A percentile compares a stretch with the other conserved stretches of the same genome.
These are phyloP conservation scores for Bolborhynchus lineola DNA, from an alignment of 2,113 vertebrate genomes.

Conservation along the genomic window DNA sequence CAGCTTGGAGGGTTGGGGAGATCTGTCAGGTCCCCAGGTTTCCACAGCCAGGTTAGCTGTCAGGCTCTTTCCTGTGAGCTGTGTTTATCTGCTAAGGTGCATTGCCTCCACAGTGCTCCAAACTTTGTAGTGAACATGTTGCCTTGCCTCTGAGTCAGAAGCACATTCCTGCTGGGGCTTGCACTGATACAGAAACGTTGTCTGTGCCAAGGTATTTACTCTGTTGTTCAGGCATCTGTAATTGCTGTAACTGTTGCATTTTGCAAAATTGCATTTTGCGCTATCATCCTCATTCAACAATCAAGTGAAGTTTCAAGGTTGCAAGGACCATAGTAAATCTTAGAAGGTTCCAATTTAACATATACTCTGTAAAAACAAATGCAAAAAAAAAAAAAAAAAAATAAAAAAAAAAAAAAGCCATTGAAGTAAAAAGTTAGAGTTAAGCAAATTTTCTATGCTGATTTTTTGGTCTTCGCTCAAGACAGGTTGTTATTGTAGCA, in stretches of 20 bases:
- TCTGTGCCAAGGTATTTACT: neutral
- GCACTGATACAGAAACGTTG: neutral
- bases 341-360: neutral
- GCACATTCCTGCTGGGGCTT: slow-evolving; percentile 10
- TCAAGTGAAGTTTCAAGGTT: neutral
- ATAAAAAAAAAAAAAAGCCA: too few relatives aligned
- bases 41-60: neutral
- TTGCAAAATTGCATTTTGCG: neutral
- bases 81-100: neutral
- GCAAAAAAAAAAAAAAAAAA: neutral
- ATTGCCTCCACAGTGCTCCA: neutral
- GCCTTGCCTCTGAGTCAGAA: neutral
- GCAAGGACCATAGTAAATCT: neutral
- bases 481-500: neutral
- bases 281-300: neutral
- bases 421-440: too few relatives aligned
- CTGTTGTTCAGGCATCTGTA: neutral
- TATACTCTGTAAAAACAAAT: neutral
- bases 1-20: neutral
- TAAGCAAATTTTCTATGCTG: neutral
- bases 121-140: neutral
- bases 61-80: neutral
- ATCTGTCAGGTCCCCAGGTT: neutral
- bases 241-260: neutral
- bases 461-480: neutral